Evolutionary conservation across 1,140 invertebrate species (phyloP), one percentile per base, ranked within the genome.

Genomic region (Drosophila watanabei): DNA sequence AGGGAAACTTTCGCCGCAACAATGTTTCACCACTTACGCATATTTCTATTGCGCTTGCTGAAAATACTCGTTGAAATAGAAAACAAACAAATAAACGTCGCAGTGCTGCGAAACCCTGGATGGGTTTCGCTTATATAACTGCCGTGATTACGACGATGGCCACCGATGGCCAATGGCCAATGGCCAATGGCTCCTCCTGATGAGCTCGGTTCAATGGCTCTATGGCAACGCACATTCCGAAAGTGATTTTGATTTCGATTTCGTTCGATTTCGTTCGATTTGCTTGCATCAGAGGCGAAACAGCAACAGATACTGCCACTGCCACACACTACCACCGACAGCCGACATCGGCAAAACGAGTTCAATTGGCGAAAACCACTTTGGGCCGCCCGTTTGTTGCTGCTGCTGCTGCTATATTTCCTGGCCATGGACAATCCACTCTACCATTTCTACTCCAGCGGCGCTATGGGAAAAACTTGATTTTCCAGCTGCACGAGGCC

Each of bases 221-320:
- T 54, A 52, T 49, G 69, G 66, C 35, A 72, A 54, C 77, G 52
- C 66, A 79, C 76, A 79, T 79, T 79, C 76, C 77, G 66, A 80
- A 80, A 80, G 78, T 80, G 77, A 80, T 80, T 79, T 79, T 69
- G 63, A 78, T 78, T 78, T 78, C 77, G 76, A 65, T 79, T 79
- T 79, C 75, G 75, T 75, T 66, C 43, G 59, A 75, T 57, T 75
- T 46, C 48, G 68, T 71, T 69, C 68, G 68, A 71, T 71, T 79
- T 60, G 71, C 76, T 79, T 79, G 75, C 75, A 79, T 70, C 54
- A 52, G 62, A 54, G 45, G 20, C 33, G 64, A 66, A 30, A n/a
- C 20, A 66, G 30, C 41, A 33, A 39, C 37, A 66, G 37, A 70
- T 33, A 66, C 63, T 43, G 33, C 57, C 14, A 32, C 48, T 20